Base-by-base conservation (phyloP, 2,888 invertebrate genomes). In the Calameuta pallipes region DNA sequence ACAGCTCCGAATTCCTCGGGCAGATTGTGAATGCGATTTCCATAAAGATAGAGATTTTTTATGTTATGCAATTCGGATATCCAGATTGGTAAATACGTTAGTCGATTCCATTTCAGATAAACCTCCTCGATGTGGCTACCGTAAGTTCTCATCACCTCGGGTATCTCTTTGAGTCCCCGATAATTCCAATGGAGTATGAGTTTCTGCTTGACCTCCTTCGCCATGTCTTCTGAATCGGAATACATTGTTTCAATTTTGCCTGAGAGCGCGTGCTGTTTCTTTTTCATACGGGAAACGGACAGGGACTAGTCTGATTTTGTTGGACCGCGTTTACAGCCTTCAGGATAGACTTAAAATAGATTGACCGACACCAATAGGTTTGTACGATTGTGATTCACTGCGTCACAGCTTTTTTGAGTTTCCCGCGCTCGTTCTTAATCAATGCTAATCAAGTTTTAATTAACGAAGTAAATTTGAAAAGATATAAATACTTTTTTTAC, bases 161-260 rank as follows among this genome's bases (percentile, higher is more conserved):
- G 92, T 73, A 92, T 82, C 78, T 89, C 83, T 11, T 78, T 78
- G 23, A 92, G 85, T 76, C 88, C 89, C 13, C 92, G 87, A 82
- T 90, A 92, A 83, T 92, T 92, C 92, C 92, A 92, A 78, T 92
- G 92, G 13, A 92, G 85, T 80, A 92, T 91, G 78, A 83, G 82
- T 81, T 91, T 92, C 68, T 84, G 86, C 79, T 85, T 85, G 11
- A 91, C 88, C 80, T 92, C 92, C 11, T 87, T 86, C n/a, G 86
- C 85, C 84, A 92, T 87, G 79, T 92, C 90, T 79, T 82, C 74
- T 68, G 82, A 81, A 82, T 87, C 83, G 78, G 82, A 78, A 78
- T 85, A 81, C 87, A 89, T 87, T 75, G 83, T 83, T 71, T 71
- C 11, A 56, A 9, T 56, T 23, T 56, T 23, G 23, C 23, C 23